Percentiles rank a stretch among this genome's conserved stretches.
phyloP scores from a whole-genome alignment of 2,113 vertebrate genomes.

The Glareola pratincola region DNA sequence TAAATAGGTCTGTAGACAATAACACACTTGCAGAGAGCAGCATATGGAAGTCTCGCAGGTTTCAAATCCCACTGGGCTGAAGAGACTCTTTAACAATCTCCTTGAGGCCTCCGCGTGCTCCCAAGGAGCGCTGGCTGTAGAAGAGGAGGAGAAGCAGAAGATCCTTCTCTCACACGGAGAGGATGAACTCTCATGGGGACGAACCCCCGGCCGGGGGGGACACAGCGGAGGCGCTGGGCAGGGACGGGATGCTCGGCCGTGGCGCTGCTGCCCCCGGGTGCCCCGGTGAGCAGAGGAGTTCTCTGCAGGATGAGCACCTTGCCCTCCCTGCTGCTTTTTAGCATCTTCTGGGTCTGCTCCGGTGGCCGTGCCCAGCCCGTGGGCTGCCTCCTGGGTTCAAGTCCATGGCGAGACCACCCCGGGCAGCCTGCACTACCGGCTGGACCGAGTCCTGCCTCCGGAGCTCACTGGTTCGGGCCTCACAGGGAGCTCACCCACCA shows the following conservation, averaged over 20 bases:
- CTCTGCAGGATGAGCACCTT: not conserved
- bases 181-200: not conserved
- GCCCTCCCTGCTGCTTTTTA: not conserved
- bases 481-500: fast-evolving
- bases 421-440: too few relatives aligned
- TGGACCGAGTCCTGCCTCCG: not conserved
- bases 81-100: not conserved
- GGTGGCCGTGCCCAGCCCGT: not conserved
- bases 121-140: not conserved
- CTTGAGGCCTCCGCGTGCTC: not conserved
- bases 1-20: conserved; percentile 75
- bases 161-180: not conserved
- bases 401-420: fast-evolving
- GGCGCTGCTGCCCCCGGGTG: fast-evolving
- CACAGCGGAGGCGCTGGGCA: not conserved
- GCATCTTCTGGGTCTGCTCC: not conserved
- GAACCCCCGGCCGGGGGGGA: not conserved
- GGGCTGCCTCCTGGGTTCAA: not conserved
- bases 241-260: not conserved
- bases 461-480: not conserved
- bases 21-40: conserved; percentile 60
- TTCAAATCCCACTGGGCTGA: conserved; percentile 27
- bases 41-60: conserved; percentile 27
- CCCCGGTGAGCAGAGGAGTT: not conserved
- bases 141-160: not conserved